Evolutionary conservation across 1,140 invertebrate genomes (phyloP).

Genomic region (Megalopta genalis): DNA sequence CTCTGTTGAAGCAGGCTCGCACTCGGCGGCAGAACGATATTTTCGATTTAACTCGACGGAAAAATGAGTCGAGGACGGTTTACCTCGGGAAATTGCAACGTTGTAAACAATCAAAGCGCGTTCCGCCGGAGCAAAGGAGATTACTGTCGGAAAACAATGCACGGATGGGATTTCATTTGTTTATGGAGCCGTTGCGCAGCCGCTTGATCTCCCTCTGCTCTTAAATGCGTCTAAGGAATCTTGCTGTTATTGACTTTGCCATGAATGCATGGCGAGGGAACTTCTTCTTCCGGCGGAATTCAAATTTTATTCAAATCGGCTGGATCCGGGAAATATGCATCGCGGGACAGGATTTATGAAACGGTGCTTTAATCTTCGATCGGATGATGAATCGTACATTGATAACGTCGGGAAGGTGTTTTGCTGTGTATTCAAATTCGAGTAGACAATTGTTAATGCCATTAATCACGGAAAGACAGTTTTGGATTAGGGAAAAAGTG

Average conservation of each 20-base stretch:
- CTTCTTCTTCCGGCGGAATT: slow-evolving; percentile 27
- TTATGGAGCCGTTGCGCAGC: background rate
- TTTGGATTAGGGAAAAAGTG: too few relatives aligned
- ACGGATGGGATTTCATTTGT: slow-evolving; percentile 12
- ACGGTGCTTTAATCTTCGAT: too few relatives aligned
- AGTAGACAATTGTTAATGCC: too few relatives aligned
- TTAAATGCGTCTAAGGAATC: background rate
- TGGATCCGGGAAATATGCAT: slow-evolving; percentile 7
- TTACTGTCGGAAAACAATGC: background rate
- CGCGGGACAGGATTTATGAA: background rate
- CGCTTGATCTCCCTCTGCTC: too few relatives aligned
- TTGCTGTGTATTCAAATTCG: too few relatives aligned
- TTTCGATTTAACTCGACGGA: background rate
- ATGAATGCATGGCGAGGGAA: background rate
- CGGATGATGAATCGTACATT: background rate
- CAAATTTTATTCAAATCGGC: slow-evolving; percentile 49
- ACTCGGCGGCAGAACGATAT: background rate
- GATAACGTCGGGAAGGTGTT: background rate
- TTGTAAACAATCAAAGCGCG: background rate
- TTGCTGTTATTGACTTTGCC: slow-evolving; percentile 19
- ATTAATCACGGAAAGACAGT: too few relatives aligned
- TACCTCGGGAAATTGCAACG: background rate
- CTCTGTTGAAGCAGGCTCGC: background rate
- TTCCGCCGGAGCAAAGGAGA: background rate
- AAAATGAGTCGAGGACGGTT: background rate